Conservation (phyloP, 2,797 vertebrate species). For the Sphenopsis melanotis region DNA sequence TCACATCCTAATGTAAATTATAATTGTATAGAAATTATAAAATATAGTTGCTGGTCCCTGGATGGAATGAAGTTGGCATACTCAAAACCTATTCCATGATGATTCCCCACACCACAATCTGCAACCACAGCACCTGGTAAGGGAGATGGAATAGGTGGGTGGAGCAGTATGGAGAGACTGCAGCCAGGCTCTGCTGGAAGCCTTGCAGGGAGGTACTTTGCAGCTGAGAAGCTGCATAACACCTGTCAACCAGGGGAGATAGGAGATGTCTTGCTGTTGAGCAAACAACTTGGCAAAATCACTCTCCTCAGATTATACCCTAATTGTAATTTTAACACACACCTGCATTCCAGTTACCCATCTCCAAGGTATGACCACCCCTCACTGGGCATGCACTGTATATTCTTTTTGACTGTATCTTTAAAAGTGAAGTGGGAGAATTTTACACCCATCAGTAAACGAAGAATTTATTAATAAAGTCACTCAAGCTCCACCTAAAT, state of each 20-base stretch:
- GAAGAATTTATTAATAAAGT: neutral
- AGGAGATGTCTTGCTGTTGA: neutral
- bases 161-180: neutral
- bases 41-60: neutral
- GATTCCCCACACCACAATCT: neutral
- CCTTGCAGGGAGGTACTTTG: neutral
- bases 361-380: neutral
- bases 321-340: neutral
- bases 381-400: neutral
- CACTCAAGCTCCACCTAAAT: neutral
- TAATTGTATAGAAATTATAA: neutral
- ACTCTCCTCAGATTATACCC: neutral
- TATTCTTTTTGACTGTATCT: neutral
- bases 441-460: neutral
- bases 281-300: neutral
- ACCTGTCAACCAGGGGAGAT: neutral
- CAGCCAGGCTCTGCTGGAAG: neutral
- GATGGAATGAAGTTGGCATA: neutral
- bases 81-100: neutral
- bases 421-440: neutral
- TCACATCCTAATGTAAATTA: neutral
- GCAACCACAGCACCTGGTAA: neutral
- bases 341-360: neutral
- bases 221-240: neutral
- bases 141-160: neutral